These are phyloP conservation scores for Nephila pilipes DNA, from an alignment of 1,140 invertebrate species.

Conservation along the genomic window DNA sequence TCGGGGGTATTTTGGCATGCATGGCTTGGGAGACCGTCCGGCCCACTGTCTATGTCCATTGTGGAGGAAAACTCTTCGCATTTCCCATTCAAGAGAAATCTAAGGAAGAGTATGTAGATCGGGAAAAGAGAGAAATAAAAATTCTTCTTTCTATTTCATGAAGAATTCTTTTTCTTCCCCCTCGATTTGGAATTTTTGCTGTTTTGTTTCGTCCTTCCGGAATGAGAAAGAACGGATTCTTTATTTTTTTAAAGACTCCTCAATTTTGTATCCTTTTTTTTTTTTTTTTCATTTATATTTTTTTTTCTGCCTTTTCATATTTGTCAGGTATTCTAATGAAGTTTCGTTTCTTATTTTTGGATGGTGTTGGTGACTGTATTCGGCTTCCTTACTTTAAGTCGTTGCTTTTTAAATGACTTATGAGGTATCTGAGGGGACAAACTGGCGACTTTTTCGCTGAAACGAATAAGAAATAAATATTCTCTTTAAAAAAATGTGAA, in stretches of 20 bases:
- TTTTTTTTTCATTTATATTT: slow-evolving; percentile 2
- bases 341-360: background rate
- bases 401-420: background rate
- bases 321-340: background rate
- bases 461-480: no score
- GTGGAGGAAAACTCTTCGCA: slow-evolving; percentile 42
- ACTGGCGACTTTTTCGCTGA: no score
- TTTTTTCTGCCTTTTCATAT: background rate
- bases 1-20: slow-evolving; percentile 74
- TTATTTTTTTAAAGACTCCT: background rate
- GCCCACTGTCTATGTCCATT: slow-evolving; percentile 59
- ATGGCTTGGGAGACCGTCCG: slow-evolving; percentile 64
- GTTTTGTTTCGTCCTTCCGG: slow-evolving; percentile 62
- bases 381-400: no score
- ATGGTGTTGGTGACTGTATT: no score
- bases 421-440: no score
- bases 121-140: slow-evolving; percentile 49
- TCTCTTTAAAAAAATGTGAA: no score
- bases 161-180: background rate
- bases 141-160: background rate
- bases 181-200: slow-evolving; percentile 10
- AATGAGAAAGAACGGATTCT: background rate
- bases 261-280: background rate
- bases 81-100: slow-evolving; percentile 48
- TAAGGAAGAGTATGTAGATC: slow-evolving; percentile 59